A percentile compares a stretch with the other conserved stretches of the same genome.
These are phyloP conservation scores for Trinorchestia longiramus DNA, from an alignment of 1,140 invertebrate genomes.

Conservation along the genomic window DNA sequence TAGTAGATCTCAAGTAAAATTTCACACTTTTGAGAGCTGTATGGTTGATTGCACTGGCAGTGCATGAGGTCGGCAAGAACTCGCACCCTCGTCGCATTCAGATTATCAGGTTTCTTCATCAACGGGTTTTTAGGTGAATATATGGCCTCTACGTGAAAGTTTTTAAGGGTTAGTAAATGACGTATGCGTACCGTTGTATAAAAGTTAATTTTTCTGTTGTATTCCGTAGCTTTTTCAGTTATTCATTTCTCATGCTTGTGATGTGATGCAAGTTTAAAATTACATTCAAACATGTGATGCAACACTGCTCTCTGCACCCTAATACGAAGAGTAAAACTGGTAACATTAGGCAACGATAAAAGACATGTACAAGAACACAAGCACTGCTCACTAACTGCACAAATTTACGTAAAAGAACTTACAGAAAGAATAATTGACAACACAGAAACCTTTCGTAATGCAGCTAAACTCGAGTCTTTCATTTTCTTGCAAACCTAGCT, in stretches of 20 bases:
- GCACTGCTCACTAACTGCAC: neutral
- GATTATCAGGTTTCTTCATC: neutral
- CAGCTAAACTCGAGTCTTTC: constrained; percentile 8
- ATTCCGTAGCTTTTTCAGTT: no score
- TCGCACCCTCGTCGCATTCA: neutral
- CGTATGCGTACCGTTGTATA: no score
- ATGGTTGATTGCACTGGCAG: neutral
- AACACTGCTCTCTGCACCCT: no score
- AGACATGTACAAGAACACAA: neutral
- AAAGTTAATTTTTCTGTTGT: no score
- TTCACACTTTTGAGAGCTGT: neutral
- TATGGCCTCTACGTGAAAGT: neutral
- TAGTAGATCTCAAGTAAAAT: neutral
- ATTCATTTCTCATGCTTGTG: no score
- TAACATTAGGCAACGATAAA: neutral
- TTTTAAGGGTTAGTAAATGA: neutral
- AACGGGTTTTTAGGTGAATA: neutral
- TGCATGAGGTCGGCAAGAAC: neutral
- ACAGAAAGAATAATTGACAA: neutral
- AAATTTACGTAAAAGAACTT: neutral
- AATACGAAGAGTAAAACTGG: no score
- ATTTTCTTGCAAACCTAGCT: neutral
- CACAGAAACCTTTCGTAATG: neutral
- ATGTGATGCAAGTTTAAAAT: no score
- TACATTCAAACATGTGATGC: no score